phyloP scores from a whole-genome alignment of 2,113 vertebrate genomes.

The Cisticola juncidis region DNA sequence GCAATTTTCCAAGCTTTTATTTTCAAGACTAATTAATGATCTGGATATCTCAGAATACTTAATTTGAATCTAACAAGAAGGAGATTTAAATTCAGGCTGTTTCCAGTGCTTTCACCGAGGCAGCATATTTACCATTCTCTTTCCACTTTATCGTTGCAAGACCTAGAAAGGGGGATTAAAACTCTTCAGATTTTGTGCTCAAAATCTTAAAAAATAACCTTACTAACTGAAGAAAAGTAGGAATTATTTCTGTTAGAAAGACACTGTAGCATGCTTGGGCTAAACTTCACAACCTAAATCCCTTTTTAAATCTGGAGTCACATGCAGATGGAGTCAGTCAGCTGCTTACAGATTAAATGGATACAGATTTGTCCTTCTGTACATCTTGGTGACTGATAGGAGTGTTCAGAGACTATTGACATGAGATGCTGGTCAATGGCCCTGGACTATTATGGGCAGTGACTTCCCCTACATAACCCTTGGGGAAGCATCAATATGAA shows the following conservation, averaged over 20 bases:
- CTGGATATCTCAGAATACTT: not conserved
- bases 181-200: not conserved
- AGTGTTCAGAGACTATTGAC: not conserved
- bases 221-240: not conserved
- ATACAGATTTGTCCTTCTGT: not conserved
- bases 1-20: constrained; percentile 14
- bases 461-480: not conserved
- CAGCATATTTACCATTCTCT: not conserved
- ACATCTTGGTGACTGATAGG: not conserved
- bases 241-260: not conserved
- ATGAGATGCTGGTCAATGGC: not conserved
- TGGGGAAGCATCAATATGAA: not conserved
- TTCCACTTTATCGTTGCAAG: not conserved
- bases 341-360: not conserved
- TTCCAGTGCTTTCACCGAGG: not conserved
- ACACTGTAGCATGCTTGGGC: not conserved
- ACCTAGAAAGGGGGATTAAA: not conserved
- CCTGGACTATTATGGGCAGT: not conserved
- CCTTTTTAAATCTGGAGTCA: not conserved
- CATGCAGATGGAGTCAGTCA: not conserved
- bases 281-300: not conserved
- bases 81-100: not conserved
- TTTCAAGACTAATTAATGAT: constrained; percentile 16
- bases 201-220: not conserved
- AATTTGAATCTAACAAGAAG: not conserved